Conservation (phyloP, 53 echinoderm and acorn worm genomes). For the Astropecten irregularis region DNA sequence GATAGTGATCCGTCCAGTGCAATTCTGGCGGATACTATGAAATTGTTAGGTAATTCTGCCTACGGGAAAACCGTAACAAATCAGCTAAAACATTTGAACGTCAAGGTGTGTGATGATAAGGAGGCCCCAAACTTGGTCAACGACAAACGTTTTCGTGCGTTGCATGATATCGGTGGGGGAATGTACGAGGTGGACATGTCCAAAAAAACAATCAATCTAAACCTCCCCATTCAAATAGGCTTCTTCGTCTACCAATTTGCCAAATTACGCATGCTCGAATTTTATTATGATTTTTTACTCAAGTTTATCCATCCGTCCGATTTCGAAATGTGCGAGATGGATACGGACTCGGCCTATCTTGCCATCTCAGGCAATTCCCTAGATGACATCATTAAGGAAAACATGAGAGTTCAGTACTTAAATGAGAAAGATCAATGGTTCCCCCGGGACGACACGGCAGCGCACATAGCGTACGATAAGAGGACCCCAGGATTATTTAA, state of each 20-base stretch:
- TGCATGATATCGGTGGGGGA: neutral
- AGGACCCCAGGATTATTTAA: slow-evolving; percentile 59
- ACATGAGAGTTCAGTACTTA: slow-evolving; percentile 15
- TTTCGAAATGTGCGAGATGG: slow-evolving; percentile 69
- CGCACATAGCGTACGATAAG: slow-evolving; percentile 28
- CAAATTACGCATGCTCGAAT: slow-evolving; percentile 63
- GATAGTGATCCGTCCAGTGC: slow-evolving; percentile 44
- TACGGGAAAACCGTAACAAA: slow-evolving; percentile 59
- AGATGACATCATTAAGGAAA: slow-evolving; percentile 52
- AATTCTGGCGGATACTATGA: slow-evolving; percentile 62
- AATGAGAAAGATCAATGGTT: slow-evolving; percentile 52
- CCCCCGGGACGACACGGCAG: slow-evolving; percentile 59
- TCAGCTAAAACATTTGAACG: slow-evolving; percentile 4
- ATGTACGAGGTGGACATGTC: slow-evolving; percentile 31
- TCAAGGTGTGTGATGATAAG: neutral
- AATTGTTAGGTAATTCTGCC: slow-evolving; percentile 61
- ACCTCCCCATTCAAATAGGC: slow-evolving; percentile 65
- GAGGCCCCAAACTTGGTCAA: neutral
- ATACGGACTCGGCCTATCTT: slow-evolving; percentile 68
- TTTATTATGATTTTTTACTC: slow-evolving; percentile 65
- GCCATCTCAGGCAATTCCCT: slow-evolving; percentile 53
- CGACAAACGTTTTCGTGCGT: neutral
- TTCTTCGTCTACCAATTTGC: slow-evolving; percentile 72
- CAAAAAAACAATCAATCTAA: neutral
- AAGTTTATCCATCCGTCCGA: slow-evolving; percentile 47